Conservation (phyloP, 1,140 invertebrate genomes). For the Neoseiulus cucumeris region DNA sequence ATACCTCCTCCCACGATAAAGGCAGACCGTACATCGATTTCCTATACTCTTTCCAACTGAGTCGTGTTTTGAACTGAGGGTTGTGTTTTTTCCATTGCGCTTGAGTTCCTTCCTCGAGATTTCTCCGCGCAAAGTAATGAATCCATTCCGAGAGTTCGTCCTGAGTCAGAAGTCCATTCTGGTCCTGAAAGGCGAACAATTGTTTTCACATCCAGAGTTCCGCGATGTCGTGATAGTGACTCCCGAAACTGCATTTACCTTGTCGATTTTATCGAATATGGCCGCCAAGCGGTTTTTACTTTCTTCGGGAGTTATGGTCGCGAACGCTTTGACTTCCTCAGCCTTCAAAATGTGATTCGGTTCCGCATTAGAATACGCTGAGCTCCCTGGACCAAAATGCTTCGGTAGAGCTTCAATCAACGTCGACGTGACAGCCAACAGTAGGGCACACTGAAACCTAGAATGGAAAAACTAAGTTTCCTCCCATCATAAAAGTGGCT, state of each 20-base stretch:
- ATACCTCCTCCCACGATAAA: not conserved
- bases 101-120: not conserved
- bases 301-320: not conserved
- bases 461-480: too few species aligned
- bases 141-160: slow-evolving; percentile 4
- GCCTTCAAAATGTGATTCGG: not conserved
- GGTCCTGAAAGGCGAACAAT: not conserved
- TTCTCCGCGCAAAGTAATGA: not conserved
- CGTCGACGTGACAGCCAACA: too few species aligned
- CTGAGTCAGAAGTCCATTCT: not conserved
- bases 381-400: not conserved
- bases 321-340: not conserved
- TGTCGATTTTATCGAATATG: not conserved
- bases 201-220: too few species aligned
- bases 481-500: too few species aligned
- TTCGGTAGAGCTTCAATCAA: not conserved
- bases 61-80: not conserved
- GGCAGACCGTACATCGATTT: slow-evolving; percentile 10
- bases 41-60: not conserved
- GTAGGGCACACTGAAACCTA: too few species aligned
- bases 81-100: not conserved
- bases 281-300: not conserved
- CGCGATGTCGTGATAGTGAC: too few species aligned
- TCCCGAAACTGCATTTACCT: too few species aligned
- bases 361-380: not conserved